Evolutionary conservation across 2,113 vertebrate genomes (phyloP).

Genomic region (Chlorocebus sabaeus): DNA sequence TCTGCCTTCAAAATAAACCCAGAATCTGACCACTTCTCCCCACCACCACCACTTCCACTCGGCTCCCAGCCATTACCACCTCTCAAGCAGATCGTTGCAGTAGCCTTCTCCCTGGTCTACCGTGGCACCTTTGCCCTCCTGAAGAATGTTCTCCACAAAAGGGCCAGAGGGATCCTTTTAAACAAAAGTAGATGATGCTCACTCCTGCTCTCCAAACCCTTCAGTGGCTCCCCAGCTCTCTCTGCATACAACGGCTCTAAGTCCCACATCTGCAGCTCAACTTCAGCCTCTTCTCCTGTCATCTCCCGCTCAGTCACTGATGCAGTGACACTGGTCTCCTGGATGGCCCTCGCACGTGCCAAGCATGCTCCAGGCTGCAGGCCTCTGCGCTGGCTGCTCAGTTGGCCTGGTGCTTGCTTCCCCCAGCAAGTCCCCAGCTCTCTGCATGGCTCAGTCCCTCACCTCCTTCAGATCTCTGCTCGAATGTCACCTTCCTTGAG

Average conservation of each 20-base stretch:
- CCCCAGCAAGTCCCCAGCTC: background rate
- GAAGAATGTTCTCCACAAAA: background rate
- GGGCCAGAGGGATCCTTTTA: background rate
- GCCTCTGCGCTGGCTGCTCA: background rate
- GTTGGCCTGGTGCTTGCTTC: background rate
- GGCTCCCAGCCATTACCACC: background rate
- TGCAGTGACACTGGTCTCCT: background rate
- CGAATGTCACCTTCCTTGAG: constrained; percentile 7
- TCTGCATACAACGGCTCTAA: background rate
- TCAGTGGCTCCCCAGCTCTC: background rate
- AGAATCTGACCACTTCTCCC: background rate
- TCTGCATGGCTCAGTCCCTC: background rate
- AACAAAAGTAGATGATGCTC: background rate
- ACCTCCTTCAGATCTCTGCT: constrained; percentile 20
- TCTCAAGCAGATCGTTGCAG: background rate
- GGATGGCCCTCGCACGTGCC: background rate
- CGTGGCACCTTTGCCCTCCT: background rate
- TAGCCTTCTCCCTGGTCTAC: background rate
- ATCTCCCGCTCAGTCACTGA: background rate
- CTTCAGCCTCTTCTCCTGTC: background rate
- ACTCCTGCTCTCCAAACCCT: background rate
- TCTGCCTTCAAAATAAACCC: background rate
- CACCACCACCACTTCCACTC: background rate
- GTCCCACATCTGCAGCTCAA: background rate
- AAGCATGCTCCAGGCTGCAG: background rate